Evolutionary conservation across 2,888 invertebrate species (phyloP).

Genomic region (Caenorhabditis sp.): DNA sequence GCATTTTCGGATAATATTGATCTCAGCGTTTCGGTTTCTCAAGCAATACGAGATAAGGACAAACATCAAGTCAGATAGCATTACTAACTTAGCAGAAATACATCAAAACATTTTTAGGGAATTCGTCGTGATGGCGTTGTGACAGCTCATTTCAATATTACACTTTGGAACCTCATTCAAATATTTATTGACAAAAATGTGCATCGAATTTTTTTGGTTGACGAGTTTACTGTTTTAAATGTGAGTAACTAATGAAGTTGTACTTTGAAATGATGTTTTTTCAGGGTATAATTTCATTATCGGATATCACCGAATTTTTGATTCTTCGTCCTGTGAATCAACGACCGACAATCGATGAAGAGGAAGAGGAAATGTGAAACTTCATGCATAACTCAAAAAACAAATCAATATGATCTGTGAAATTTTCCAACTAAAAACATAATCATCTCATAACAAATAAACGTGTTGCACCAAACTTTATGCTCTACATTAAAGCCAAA

Average conservation of each 20-base stretch:
- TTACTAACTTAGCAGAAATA: background rate
- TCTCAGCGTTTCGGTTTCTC: slow-evolving; percentile 35
- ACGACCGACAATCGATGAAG: background rate
- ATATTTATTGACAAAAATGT: slow-evolving; percentile 50
- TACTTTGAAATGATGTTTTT: slow-evolving; percentile 2
- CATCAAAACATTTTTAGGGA: slow-evolving; percentile 16
- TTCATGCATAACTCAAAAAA: too few relatives aligned
- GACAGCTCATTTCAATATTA: slow-evolving; percentile 37
- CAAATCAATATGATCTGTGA: background rate
- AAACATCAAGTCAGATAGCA: background rate
- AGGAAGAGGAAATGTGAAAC: background rate
- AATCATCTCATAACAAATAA: background rate
- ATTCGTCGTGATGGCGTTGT: slow-evolving; percentile 38
- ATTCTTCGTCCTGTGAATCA: background rate
- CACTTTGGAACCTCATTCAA: slow-evolving; percentile 43
- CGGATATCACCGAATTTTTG: slow-evolving; percentile 36
- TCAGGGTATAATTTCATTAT: slow-evolving; percentile 41
- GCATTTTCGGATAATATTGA: slow-evolving; percentile 39
- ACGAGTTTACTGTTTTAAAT: slow-evolving; percentile 25
- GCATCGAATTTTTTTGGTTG: slow-evolving; percentile 45
- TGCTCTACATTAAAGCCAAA: too few relatives aligned
- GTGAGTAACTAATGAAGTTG: slow-evolving; percentile 5
- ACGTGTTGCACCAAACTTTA: too few relatives aligned
- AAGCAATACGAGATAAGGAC: slow-evolving; percentile 37
- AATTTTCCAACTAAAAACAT: background rate